Evolutionary conservation across 2,797 vertebrate species (phyloP).

Genomic region (Sebastes minor): DNA sequence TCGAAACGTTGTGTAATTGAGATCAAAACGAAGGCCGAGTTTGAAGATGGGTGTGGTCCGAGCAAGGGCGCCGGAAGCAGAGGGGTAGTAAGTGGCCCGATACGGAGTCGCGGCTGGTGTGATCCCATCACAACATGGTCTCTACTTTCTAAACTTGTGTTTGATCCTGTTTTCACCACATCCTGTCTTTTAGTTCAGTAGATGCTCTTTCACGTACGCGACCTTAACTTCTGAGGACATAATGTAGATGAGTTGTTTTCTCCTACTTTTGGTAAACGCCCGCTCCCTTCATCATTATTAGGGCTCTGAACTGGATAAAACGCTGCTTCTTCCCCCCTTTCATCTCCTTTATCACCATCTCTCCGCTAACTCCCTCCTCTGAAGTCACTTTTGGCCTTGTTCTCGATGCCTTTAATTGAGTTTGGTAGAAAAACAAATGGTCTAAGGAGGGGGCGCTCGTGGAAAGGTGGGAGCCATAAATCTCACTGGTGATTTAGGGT

Average conservation of each 20-base stretch:
- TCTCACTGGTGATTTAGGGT: conserved; percentile 59
- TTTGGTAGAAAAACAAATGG: conserved; percentile 71
- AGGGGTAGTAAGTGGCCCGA: neutral
- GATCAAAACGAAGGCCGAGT: too few relatives aligned
- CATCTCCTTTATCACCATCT: conserved; percentile 60
- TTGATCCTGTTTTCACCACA: neutral
- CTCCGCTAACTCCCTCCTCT: conserved; percentile 33
- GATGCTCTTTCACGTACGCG: neutral
- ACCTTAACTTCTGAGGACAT: neutral
- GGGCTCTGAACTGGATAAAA: conserved; percentile 33
- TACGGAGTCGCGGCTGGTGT: neutral
- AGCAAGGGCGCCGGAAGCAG: too few relatives aligned
- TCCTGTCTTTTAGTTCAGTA: neutral
- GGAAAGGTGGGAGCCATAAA: conserved; percentile 47
- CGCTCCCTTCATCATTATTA: conserved; percentile 21
- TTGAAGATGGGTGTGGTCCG: too few relatives aligned
- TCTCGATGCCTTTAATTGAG: conserved; percentile 65
- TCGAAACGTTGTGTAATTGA: too few relatives aligned
- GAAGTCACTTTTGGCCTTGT: conserved; percentile 48
- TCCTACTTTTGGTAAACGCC: neutral
- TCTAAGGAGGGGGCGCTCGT: conserved; percentile 9
- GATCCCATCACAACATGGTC: neutral
- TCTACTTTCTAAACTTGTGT: neutral
- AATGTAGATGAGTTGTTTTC: conserved; percentile 10
- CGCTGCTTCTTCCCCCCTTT: conserved; percentile 38